Evolutionary conservation across 2,888 invertebrate genomes (phyloP), one percentile per base, ranked within the genome.

Genomic region (Orchesella flavescens): DNA sequence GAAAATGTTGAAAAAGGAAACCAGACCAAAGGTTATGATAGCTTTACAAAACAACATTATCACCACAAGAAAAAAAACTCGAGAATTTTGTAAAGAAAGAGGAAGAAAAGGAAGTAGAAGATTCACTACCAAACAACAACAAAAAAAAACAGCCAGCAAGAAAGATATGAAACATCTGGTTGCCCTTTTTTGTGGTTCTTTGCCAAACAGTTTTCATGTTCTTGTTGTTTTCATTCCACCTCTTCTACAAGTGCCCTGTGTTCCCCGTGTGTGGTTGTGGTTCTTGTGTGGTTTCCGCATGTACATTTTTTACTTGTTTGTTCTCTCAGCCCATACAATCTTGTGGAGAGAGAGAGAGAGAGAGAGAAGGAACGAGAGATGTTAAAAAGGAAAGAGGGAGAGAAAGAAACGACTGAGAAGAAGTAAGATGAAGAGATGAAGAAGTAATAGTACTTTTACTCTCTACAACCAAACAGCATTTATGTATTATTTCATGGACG

Each of bases 161-260:
- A 17, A 21, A 21, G 59, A 59, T 59, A 59, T 21, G 59, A 59
- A 21, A 13, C 59, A 59, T 59, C 59, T 59, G 59, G n/a, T 59
- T 21, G 10, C 63, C 23, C 63, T 63, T 63, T 63, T 63, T 63
- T 49, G 49, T 49, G 49, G 49, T 49, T 49, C 49, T 49, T 63
- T 19, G 24, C 34, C 63, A 34, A 34, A 63, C 63, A 34, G 63
- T 63, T 63, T 63, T 63, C 63, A 23, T 63, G 17, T 19, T 24
- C 34, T 63, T 24, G 63, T 63, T 63, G 63, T 63, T 63, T 63
- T 63, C 63, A 63, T 63, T 24, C 63, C 34, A 63, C 63, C 23
- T 63, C 34, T 34, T 34, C 34, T 15, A 63, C 63, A 63, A 63
- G 63, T 63, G 63, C 63, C 10, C 59, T 59, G 17, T 59, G 10